phyloP scores from a whole-genome alignment of 2,797 vertebrate genomes.

The Oreonectes daqikongensis region DNA sequence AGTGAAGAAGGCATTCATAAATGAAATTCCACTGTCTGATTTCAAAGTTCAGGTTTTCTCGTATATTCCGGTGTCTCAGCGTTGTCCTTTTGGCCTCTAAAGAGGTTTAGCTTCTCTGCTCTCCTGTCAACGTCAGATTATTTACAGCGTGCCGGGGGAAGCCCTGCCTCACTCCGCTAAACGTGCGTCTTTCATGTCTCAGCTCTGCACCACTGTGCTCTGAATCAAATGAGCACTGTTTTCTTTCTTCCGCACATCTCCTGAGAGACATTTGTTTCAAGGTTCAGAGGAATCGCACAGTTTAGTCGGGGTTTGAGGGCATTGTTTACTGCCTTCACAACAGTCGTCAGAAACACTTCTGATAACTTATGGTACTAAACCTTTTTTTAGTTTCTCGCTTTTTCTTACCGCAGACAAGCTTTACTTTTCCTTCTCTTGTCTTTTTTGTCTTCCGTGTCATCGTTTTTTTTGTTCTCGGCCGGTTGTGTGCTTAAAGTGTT shows the following conservation, averaged over 20 bases:
- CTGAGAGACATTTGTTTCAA: constrained; percentile 70
- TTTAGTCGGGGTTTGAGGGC: constrained; percentile 66
- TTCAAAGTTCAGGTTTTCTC: neutral
- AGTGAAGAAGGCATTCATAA: neutral
- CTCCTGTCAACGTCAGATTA: constrained; percentile 62
- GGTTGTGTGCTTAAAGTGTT: constrained; percentile 39
- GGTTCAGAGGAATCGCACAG: constrained; percentile 68
- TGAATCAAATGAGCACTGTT: constrained; percentile 70
- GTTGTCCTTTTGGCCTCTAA: constrained; percentile 60
- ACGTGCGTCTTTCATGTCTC: constrained; percentile 71
- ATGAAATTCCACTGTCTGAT: constrained; percentile 7
- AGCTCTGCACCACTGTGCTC: constrained; percentile 60
- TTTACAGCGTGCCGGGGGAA: constrained; percentile 67
- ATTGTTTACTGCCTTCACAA: constrained; percentile 68
- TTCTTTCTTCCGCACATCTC: constrained; percentile 62
- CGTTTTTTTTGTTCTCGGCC: constrained; percentile 2
- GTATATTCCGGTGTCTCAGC: constrained; percentile 22
- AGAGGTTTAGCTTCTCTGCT: constrained; percentile 58
- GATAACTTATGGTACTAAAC: constrained; percentile 49
- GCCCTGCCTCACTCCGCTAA: constrained; percentile 68
- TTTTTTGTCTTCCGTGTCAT: neutral
- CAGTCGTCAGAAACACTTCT: constrained; percentile 57
- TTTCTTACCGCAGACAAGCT: constrained; percentile 12
- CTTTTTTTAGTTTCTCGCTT: constrained; percentile 4
- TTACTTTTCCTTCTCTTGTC: constrained; percentile 31